Conservation (phyloP, 1,140 invertebrate species). For the Meteorus sp. region DNA sequence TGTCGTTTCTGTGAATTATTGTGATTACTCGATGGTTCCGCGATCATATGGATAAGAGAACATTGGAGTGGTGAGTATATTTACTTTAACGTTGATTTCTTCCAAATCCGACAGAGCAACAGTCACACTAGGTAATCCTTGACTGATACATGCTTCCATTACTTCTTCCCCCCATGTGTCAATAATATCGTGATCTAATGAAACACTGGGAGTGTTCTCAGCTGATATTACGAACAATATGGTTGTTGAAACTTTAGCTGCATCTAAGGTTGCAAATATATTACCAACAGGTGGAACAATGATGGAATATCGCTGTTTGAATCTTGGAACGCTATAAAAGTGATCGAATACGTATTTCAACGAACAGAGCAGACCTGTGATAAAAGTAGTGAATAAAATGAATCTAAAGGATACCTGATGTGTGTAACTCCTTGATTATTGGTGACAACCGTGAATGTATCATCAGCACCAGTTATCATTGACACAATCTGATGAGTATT, state of each 20-base stretch:
- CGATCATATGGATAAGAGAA: background rate
- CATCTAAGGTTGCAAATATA: constrained; percentile 77
- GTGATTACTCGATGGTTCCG: constrained; percentile 16
- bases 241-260: constrained; percentile 82
- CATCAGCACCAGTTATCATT: constrained; percentile 73
- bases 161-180: constrained; percentile 78
- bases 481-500: constrained; percentile 66
- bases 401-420: constrained; percentile 64
- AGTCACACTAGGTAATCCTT: constrained; percentile 81
- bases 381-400: constrained; percentile 7
- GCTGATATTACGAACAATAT: constrained; percentile 75
- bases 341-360: constrained; percentile 12
- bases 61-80: background rate
- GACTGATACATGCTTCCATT: constrained; percentile 72
- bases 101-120: constrained; percentile 78
- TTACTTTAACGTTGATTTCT: constrained; percentile 59
- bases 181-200: constrained; percentile 57
- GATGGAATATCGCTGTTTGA: constrained; percentile 85
- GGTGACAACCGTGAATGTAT: constrained; percentile 62
- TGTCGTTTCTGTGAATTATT: constrained; percentile 63
- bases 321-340: constrained; percentile 69
- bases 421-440: constrained; percentile 70
- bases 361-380: too few species aligned
- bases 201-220: constrained; percentile 51
- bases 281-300: constrained; percentile 71